Conservation (phyloP, 2,113 vertebrate genomes). For the Menidia beryllina region DNA sequence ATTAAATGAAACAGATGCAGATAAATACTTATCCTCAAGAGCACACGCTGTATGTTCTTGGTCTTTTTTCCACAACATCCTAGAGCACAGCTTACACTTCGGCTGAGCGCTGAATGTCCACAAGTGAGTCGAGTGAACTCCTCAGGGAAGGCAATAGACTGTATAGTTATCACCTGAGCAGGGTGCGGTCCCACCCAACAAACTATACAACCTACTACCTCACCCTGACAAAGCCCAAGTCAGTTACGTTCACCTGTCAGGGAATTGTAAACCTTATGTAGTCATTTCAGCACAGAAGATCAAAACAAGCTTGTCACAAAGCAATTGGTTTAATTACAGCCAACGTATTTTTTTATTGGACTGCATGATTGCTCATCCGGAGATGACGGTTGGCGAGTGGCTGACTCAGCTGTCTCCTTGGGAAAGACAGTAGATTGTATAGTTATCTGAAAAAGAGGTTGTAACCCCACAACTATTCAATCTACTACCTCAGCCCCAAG, state of each 20-base stretch:
- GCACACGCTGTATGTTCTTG: not conserved
- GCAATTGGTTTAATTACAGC: conserved; percentile 2
- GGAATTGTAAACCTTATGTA: conserved; percentile 5
- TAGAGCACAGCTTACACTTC: conserved; percentile 23
- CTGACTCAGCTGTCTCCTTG: conserved; percentile 88
- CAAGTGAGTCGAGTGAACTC: conserved; percentile 74
- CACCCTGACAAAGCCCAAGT: conserved; percentile 82
- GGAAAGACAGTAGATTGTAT: conserved; percentile 98
- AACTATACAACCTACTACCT: conserved; percentile 99
- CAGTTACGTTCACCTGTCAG: conserved; percentile 8
- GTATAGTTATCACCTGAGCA: conserved; percentile 95
- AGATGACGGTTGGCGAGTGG: conserved; percentile 53
- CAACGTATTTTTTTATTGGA: conserved; percentile 37
- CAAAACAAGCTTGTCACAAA: not conserved
- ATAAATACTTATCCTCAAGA: conserved; percentile 4
- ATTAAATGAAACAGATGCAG: conserved; percentile 2
- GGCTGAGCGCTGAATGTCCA: conserved; percentile 12
- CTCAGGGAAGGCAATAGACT: conserved; percentile 95
- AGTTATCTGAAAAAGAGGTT: conserved; percentile 91
- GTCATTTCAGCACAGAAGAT: conserved; percentile 4
- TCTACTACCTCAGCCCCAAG: conserved; percentile 97
- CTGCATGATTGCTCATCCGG: conserved; percentile 29
- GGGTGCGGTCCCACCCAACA: conserved; percentile 90
- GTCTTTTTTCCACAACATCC: not conserved
- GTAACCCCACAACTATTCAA: conserved; percentile 93